Base-by-base conservation (phyloP, 2,113 vertebrate genomes). In the Gallinago undulata region DNA sequence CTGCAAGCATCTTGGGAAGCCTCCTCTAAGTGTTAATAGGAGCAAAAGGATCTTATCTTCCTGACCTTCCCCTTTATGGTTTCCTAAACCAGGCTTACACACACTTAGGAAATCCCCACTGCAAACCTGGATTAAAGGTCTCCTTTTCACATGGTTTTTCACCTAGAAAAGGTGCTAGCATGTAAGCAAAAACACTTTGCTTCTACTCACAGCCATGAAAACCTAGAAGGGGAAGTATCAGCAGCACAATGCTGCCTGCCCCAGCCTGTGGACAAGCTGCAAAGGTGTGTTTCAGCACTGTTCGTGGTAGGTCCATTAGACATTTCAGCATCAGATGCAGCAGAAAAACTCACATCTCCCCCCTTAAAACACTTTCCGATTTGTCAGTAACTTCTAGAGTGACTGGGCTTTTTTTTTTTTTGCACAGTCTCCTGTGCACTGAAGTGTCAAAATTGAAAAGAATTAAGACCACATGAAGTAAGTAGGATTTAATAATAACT, bases 401-500 rank as follows among this genome's bases (percentile, higher is more conserved):
- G 59, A 73, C n/a, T 19, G 30, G 11, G 9, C 1, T 19, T 39
- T 72, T 59, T n/a, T 59, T n/a, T 59, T 59, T 63, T 80, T 41
- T 45, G 5, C 37, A 48, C 0, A 0, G 43, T 79, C 77, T 90
- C 69, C n/a, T 43, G 31, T 30, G 50, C 57, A 27, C n/a, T 30
- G 35, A 92, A 76, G 93, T 17, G 47, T 48, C 81, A 84, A 78
- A 94, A 82, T 2, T 56, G 37, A 56, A 84, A 90, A 92, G 45
- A 95, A 91, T 17, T 74, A n/a, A 92, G 69, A 95, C 56, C 87
- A 60, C 66, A 35, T n/a, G 62, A 96, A 64, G 48, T 72, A 89
- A 86, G 63, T n/a, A 72, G 57, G 48, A 81, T 95, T 95, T 91
- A 91, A 73, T 82, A 96, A 89, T 66, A 92, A 89, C 74, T 73